Evolutionary conservation across 2,113 vertebrate genomes (phyloP).

Genomic region (Gymnogyps californianus): DNA sequence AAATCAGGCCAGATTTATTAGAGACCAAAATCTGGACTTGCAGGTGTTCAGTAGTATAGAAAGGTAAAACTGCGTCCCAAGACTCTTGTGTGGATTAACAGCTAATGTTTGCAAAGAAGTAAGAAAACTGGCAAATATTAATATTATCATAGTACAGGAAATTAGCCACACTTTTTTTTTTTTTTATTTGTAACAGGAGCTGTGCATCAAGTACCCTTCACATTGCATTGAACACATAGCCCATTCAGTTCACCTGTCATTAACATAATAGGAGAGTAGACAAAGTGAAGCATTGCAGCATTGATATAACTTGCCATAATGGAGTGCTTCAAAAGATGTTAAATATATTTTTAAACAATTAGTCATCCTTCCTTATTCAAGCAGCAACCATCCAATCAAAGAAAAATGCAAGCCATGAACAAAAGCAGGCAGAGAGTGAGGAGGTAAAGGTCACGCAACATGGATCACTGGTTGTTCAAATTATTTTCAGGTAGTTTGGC

Average conservation of each 20-base stretch:
- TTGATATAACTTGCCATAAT: background rate
- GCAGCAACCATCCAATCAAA: background rate
- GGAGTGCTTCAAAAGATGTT: background rate
- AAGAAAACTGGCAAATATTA: background rate
- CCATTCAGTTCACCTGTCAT: background rate
- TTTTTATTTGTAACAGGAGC: background rate
- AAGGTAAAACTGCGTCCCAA: background rate
- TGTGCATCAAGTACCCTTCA: background rate
- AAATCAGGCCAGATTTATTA: background rate
- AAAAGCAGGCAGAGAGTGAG: background rate
- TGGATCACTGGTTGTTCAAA: conserved; percentile 25
- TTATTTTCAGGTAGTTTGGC: conserved; percentile 25
- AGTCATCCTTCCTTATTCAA: background rate
- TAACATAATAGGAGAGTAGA: background rate
- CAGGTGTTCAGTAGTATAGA: background rate
- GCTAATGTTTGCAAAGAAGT: background rate
- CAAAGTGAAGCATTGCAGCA: background rate
- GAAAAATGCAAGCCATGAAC: background rate
- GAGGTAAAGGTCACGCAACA: conserved; percentile 4
- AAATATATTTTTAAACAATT: conserved; percentile 27
- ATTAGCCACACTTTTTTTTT: background rate
- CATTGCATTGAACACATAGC: background rate
- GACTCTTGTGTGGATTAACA: background rate
- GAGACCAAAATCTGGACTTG: background rate
- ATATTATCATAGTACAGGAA: background rate